These are phyloP conservation scores for Synchiropus splendidus DNA, from an alignment of 2,113 vertebrate genomes.

Conservation along the genomic window DNA sequence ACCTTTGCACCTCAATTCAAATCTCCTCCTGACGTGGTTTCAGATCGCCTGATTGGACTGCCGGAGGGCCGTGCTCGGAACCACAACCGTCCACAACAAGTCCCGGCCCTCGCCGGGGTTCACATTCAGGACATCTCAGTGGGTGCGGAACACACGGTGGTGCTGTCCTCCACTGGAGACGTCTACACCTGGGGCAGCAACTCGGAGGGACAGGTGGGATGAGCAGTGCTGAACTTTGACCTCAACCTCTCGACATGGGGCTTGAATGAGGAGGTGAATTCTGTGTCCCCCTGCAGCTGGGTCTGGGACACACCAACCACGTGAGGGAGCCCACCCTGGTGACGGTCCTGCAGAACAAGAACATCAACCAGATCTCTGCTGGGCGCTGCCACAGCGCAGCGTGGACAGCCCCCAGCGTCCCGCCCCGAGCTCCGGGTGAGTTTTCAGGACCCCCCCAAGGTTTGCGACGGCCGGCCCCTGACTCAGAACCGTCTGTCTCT, in stretches of 20 bases:
- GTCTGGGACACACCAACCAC: slow-evolving; percentile 71
- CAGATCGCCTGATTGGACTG: slow-evolving; percentile 71
- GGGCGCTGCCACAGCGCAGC: slow-evolving; percentile 73
- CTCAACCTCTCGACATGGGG: too few relatives aligned
- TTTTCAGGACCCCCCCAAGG: slow-evolving; percentile 1
- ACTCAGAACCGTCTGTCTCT: background rate
- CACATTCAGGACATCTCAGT: slow-evolving; percentile 67
- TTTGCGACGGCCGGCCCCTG: too few relatives aligned
- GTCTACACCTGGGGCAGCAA: slow-evolving; percentile 75
- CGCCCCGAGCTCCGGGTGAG: slow-evolving; percentile 63
- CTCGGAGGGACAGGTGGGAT: slow-evolving; percentile 72
- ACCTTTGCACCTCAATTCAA: background rate
- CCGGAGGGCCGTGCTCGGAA: slow-evolving; percentile 70
- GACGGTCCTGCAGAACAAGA: slow-evolving; percentile 60
- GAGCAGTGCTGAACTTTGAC: too few relatives aligned
- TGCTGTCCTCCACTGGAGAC: slow-evolving; percentile 64
- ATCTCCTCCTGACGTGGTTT: background rate
- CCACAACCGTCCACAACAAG: slow-evolving; percentile 70
- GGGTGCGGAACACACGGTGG: slow-evolving; percentile 68
- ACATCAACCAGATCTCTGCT: slow-evolving; percentile 70
- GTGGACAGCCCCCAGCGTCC: slow-evolving; percentile 64
- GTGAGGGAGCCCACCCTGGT: slow-evolving; percentile 66
- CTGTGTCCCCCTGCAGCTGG: slow-evolving; percentile 43
- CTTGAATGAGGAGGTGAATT: too few relatives aligned
- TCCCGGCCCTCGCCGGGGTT: slow-evolving; percentile 63